Base-by-base conservation (phyloP, 2,797 vertebrate genomes). In the Chelon auratus region DNA sequence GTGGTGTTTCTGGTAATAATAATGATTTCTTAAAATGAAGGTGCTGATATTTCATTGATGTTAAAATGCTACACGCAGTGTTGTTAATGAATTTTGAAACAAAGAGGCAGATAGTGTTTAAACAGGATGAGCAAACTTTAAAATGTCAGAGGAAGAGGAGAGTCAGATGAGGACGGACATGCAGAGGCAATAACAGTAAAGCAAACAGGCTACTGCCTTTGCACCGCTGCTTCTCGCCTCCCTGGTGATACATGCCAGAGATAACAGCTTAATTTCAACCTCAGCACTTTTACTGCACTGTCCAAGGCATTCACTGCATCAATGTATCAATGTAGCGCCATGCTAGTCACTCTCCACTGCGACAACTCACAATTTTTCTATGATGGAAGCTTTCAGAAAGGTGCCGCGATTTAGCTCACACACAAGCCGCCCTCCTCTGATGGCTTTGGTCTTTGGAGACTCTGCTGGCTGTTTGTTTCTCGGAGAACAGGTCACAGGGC, bases 261-360 rank as follows among this genome's bases (percentile, higher is more conserved):
- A 91, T 92, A 91, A 91, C 91, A 74, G 89, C 91, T 92, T 92
- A 80, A 90, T 91, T 91, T 86, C 89, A 89, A 75, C 89, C 90
- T 92, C 92, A 92, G 91, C 91, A 92, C 89, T 92, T 92, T 91
- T 84, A 81, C 90, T 84, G 84, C 89, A 82, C 87, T 86, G 90
- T 92, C 90, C 83, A 61, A 90, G 82, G 60, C 82, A 51, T 63
- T 90, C 87, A 79, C 84, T 58, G 86, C 87, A 83, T 90, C 90
- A 54, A 89, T 91, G 89, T 82, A 91, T 91, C 90, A 92, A 75
- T 59, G 78, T 54, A 57, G 77, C 80, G 66, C 91, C 87, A 90
- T 83, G 89, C 88, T 87, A 89, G 91, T 89, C 91, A 90, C 89
- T 91, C 88, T 85, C 89, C 89, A 88, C 87, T 90, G 91, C 86